Base-by-base conservation (phyloP, 2,888 invertebrate species). In the Tribolium freemani region DNA sequence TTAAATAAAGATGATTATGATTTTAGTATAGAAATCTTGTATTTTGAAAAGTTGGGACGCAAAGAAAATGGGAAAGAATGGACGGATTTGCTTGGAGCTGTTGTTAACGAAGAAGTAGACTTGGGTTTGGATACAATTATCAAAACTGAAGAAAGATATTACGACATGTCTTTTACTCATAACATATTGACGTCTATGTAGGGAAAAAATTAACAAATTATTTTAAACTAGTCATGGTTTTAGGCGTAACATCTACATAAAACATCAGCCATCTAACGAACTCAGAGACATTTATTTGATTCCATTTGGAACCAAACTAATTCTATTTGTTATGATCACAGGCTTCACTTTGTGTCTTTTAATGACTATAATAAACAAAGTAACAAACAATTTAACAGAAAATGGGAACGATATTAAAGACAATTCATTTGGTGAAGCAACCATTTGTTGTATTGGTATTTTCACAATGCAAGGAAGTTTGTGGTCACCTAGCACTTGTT, bases 391-490 rank as follows among this genome's bases (percentile, higher is more conserved):
- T 21, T 21, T 51, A 5, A 16, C 13, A 16, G 8, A 48, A n/a
- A 38, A 38, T 8, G 8, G 3, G 10, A 64, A 1, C 57, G 16
- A 61, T 53, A 11, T 9, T 67, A 82, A 20, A 75, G 82, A 10
- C 48, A 82, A 84, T 58, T 82, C 78, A 73, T 87, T 88, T 20
- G 88, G 88, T 0, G 91, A 91, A 76, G 89, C 90, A 0, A 80
- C 90, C 0, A 84, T 91, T 50, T 91, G 91, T 91, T 89, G 90
- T 9, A 88, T 89, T 30, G 90, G 90, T 61, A 89, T 92, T 76
- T 87, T 91, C 76, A 90, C 90, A 78, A 91, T 91, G 85, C 91
- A 92, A 88, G 91, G 91, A 50, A 90, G 90, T 8, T 86, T 88
- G 0, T 90, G 90, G 89, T 89, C 87, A 0, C 90, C 91, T 0